These are phyloP conservation scores for Thereva nobilitata DNA, from an alignment of 2,888 invertebrate genomes.

Conservation along the genomic window DNA sequence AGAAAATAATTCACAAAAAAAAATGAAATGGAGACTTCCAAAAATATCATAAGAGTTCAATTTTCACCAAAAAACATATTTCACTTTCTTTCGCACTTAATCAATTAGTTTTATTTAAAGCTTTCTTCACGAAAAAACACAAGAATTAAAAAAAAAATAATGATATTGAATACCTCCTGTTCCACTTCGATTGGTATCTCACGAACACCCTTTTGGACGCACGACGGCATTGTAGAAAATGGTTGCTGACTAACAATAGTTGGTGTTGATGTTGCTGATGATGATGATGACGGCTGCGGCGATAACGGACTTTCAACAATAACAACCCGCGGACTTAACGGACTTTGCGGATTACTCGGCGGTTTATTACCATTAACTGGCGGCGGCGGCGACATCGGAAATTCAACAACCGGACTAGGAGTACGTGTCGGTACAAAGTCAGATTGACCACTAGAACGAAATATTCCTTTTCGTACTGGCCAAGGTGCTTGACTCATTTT, in stretches of 20 bases:
- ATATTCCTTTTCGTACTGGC: conserved; percentile 70
- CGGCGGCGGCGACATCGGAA: conserved; percentile 56
- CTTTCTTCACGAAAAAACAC: too few species aligned
- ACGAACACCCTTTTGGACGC: conserved; percentile 44
- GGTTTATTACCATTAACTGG: conserved; percentile 25
- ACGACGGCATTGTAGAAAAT: conserved; percentile 40
- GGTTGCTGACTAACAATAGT: conserved; percentile 48
- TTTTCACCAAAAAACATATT: too few species aligned
- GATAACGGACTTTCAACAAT: conserved; percentile 48
- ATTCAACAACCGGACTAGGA: conserved; percentile 58
- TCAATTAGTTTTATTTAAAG: too few species aligned
- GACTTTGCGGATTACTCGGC: conserved; percentile 41
- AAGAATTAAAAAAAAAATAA: conserved; percentile 14
- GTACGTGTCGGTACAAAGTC: conserved; percentile 56
- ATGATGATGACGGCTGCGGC: conserved; percentile 49
- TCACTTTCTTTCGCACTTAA: too few species aligned
- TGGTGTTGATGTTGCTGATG: conserved; percentile 46
- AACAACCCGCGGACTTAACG: conserved; percentile 45
- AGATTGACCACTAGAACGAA: conserved; percentile 59
- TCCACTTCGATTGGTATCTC: conserved; percentile 58
- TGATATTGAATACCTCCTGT: conserved; percentile 50
- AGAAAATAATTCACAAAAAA: too few species aligned
- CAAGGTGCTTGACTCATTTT: conserved; percentile 67
- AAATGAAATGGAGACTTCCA: too few species aligned
- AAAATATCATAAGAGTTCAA: too few species aligned